Conservation (phyloP, 2,888 invertebrate species). For the Chymomyza fuscimana region DNA sequence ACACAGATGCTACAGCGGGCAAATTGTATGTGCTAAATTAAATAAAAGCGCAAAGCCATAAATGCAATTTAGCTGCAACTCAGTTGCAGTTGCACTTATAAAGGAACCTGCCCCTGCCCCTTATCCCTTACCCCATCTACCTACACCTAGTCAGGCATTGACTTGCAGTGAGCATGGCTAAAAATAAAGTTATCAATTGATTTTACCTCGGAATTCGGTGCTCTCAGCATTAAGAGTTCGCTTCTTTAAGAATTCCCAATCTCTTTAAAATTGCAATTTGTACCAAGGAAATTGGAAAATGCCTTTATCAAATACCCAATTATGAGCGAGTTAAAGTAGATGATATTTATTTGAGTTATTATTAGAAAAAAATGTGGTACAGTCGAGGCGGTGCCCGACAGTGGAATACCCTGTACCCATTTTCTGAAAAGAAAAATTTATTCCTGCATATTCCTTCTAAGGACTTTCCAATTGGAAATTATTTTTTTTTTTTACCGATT, state of each 20-base stretch:
- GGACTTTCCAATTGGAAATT: too few species aligned
- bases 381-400: too few species aligned
- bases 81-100: slow-evolving; percentile 22
- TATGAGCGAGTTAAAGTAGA: neutral
- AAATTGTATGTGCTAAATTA: slow-evolving; percentile 64
- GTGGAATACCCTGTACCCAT: too few species aligned
- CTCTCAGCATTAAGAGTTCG: neutral
- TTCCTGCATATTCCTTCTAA: too few species aligned
- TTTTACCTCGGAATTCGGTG: slow-evolving; percentile 61
- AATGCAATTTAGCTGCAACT: slow-evolving; percentile 65
- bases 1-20: slow-evolving; percentile 18
- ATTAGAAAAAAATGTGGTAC: too few species aligned
- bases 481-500: too few species aligned
- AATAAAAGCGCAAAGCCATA: slow-evolving; percentile 68
- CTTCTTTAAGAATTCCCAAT: neutral
- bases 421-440: too few species aligned
- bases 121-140: neutral
- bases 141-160: slow-evolving; percentile 8
- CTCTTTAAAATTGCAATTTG: neutral
- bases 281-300: neutral
- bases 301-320: neutral
- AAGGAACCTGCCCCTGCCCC: neutral
- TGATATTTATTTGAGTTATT: too few species aligned
- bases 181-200: slow-evolving; percentile 62
- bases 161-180: slow-evolving; percentile 48